Evolutionary conservation across 1,140 invertebrate genomes (phyloP).

Genomic region (Apolygus lucorum): DNA sequence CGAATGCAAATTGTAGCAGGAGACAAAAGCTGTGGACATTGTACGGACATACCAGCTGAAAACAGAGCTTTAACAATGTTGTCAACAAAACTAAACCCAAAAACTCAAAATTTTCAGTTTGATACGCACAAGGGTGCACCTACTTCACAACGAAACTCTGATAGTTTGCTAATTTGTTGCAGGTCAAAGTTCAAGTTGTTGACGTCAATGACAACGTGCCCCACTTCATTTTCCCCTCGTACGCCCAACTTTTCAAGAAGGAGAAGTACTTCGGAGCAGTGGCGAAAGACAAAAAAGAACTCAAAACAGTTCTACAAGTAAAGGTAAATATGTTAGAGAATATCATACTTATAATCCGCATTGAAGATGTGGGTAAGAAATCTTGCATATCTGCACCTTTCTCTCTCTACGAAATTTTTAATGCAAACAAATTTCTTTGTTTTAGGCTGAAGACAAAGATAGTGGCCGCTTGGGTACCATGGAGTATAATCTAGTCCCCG

Average conservation of each 20-base stretch:
- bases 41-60: no score
- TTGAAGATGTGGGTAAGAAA: not conserved
- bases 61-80: not conserved
- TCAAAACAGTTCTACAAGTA: constrained; percentile 66
- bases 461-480: constrained; percentile 69
- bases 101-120: no score
- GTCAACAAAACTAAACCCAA: no score
- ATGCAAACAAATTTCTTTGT: constrained; percentile 22
- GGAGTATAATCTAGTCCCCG: constrained; percentile 55
- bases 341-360: not conserved
- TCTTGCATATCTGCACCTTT: not conserved
- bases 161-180: constrained; percentile 20
- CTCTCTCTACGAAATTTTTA: constrained; percentile 20
- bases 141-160: constrained; percentile 5
- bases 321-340: constrained; percentile 41
- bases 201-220: constrained; percentile 84
- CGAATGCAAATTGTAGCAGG: no score
- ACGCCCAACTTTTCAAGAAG: constrained; percentile 38
- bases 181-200: constrained; percentile 69
- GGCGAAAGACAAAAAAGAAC: constrained; percentile 52
- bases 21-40: no score
- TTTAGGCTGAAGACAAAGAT: constrained; percentile 68
- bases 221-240: constrained; percentile 61
- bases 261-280: constrained; percentile 64
- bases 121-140: no score